Evolutionary conservation across 2,113 vertebrate species (phyloP).

Genomic region (Forbesichthys agassizii): DNA sequence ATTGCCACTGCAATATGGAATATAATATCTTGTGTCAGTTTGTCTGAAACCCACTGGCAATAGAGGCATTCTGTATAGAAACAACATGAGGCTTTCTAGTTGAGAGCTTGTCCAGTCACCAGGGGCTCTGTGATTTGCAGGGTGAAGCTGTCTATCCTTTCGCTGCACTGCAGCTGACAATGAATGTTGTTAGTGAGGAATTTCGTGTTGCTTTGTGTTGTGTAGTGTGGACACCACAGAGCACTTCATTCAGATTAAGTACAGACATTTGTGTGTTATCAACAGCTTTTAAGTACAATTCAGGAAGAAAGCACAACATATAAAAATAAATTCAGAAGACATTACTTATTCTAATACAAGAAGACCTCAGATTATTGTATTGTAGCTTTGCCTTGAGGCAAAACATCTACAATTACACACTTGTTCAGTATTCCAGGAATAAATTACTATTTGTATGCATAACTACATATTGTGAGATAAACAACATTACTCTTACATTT

Average conservation of each 20-base stretch:
- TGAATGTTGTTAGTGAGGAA: constrained; percentile 18
- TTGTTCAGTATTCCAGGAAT: background rate
- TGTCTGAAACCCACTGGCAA: constrained; percentile 21
- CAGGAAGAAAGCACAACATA: constrained; percentile 6
- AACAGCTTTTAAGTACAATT: constrained; percentile 21
- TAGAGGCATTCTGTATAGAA: background rate
- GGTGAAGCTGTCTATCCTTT: constrained; percentile 18
- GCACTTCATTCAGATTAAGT: constrained; percentile 22
- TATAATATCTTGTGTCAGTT: constrained; percentile 17
- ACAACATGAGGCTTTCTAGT: background rate
- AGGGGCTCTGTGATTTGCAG: background rate
- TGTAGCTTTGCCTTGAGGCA: background rate
- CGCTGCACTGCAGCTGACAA: constrained; percentile 24
- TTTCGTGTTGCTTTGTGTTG: constrained; percentile 28
- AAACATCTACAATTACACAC: background rate
- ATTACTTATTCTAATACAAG: background rate
- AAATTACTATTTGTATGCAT: no score
- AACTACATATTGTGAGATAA: no score
- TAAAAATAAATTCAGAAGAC: background rate
- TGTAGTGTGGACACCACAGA: constrained; percentile 15
- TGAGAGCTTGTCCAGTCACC: constrained; percentile 15
- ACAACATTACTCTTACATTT: no score
- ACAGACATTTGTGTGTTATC: constrained; percentile 19
- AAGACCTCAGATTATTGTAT: background rate
- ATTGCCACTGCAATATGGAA: constrained; percentile 14